These are phyloP conservation scores for Australoheros facetus DNA, from an alignment of 2,797 vertebrate genomes.

Conservation along the genomic window DNA sequence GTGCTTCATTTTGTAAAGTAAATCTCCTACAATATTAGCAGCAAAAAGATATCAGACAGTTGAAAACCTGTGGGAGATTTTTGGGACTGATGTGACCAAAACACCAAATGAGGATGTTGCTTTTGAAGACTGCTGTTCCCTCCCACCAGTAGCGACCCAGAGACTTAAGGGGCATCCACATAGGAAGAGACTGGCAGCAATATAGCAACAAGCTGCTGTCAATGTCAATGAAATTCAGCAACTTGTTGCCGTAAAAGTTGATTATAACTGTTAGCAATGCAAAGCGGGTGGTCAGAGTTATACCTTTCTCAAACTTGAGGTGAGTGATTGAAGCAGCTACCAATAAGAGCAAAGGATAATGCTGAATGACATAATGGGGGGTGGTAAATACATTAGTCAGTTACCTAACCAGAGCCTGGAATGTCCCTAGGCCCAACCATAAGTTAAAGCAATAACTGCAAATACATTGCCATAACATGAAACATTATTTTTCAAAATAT, in stretches of 20 bases:
- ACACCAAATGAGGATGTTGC: neutral
- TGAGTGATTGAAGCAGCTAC: neutral
- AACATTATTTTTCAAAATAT: neutral
- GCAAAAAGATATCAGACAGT: too few species aligned
- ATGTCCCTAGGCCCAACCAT: neutral
- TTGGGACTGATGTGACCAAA: neutral
- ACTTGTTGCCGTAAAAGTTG: neutral
- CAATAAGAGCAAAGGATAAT: neutral
- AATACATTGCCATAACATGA: neutral
- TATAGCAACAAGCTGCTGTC: too few species aligned
- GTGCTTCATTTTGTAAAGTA: too few species aligned
- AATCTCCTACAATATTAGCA: too few species aligned
- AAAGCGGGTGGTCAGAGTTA: neutral
- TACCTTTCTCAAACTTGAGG: neutral
- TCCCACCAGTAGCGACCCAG: neutral
- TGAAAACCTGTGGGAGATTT: too few species aligned
- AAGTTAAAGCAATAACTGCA: neutral
- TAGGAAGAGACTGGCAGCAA: neutral
- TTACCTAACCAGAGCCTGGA: neutral
- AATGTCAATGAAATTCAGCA: neutral
- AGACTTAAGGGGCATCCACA: neutral
- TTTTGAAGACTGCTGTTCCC: neutral
- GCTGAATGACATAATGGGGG: neutral
- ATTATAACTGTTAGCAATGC: neutral
- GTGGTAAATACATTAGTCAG: neutral